Base-by-base conservation (phyloP, 2,113 vertebrate species). In the Glaucomys volans region DNA sequence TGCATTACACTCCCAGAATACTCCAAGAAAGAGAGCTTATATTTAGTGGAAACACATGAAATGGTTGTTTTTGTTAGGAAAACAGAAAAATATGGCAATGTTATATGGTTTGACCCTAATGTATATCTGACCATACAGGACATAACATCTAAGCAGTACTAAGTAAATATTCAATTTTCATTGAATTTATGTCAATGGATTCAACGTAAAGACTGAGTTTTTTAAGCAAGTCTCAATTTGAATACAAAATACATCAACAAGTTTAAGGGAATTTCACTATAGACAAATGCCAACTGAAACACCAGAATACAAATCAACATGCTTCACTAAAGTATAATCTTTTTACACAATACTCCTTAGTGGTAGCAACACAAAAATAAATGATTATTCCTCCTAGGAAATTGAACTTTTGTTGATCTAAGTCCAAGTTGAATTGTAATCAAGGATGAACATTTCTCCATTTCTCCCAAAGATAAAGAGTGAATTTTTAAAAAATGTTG, bases 341-440 rank as follows among this genome's bases (percentile, higher is more conserved):
- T 94, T 84, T 94, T 84, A 69, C 11, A 81, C 2, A 84, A 37
- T 28, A 87, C n/a, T 90, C 8, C 81, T 96, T 47, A 14, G 26
- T 92, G 62, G 80, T 47, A 90, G 24, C 67, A 94, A 80, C 26
- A 87, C 32, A 95, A 80, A 97, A 80, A 86, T 52, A 97, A 94
- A 88, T 64, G 32, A 79, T 79, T 75, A 74, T 64, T 20, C 35
- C 35, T 93, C 59, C 1, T 83, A 89, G 28, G n/a, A 91, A 62
- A n/a, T 93, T 89, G 69, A 6, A 74, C 32, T 22, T 92, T 94
- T 69, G 13, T 75, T 47, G 30, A 72, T 79, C 74, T 93, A 30
- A n/a, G 22, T 90, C 32, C 32, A 93, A 64, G 93, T 0, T 90
- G 57, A 59, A 40, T 85, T 59, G 47, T 40, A 50, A 86, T 91